phyloP scores from a whole-genome alignment of 2,797 vertebrate genomes.

The Mus minutoides region DNA sequence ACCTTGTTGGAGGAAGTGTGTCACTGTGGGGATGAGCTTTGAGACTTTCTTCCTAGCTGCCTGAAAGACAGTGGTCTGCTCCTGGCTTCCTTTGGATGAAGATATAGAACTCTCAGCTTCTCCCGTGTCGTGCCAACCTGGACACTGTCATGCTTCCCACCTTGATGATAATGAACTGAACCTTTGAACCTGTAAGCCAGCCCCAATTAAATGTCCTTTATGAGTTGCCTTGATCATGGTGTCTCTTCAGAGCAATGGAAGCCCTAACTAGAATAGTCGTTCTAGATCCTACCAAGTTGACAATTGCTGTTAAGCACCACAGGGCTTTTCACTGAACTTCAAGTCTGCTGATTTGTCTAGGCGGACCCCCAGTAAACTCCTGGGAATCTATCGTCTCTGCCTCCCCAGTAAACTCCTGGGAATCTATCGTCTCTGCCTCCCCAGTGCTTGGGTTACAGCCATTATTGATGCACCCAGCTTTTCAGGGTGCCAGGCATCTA shows the following conservation, averaged over 20 bases:
- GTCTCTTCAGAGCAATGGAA: neutral
- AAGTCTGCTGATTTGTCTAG: neutral
- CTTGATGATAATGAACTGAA: no score
- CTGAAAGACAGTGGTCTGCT: neutral
- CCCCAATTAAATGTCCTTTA: no score
- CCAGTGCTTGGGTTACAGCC: neutral
- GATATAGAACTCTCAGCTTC: neutral
- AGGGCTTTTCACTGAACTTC: neutral
- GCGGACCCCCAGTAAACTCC: neutral
- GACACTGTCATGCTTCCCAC: no score
- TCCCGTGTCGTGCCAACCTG: no score
- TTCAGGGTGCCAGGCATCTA: neutral
- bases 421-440: neutral
- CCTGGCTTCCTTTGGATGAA: neutral
- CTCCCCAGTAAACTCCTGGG: neutral
- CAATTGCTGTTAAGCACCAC: neutral
- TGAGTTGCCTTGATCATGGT: neutral
- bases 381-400: neutral
- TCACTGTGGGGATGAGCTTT: neutral
- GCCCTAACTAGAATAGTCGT: neutral
- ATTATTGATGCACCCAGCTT: neutral
- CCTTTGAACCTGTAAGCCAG: no score
- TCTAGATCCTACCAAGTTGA: neutral
- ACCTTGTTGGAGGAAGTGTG: neutral
- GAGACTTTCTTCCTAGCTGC: neutral